phyloP scores from a whole-genome alignment of 2,113 vertebrate species.

The Cyanistes caeruleus region DNA sequence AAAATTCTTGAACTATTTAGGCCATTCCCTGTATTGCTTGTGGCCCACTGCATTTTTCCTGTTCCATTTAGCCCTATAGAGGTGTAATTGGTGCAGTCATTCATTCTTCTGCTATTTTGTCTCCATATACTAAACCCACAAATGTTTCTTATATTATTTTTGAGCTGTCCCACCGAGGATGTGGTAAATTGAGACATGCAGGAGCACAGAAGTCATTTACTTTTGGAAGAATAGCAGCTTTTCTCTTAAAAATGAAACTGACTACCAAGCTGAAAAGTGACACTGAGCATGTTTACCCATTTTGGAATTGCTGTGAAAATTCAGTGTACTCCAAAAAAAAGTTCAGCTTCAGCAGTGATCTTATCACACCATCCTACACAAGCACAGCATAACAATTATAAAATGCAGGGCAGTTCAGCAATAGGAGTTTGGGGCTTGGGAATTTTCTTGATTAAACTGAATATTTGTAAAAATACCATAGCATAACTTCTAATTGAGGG shows the following conservation, averaged over 20 bases:
- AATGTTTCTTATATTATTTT: slow-evolving; percentile 2
- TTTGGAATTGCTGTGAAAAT: background rate
- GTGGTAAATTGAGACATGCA: background rate
- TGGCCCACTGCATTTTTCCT: background rate
- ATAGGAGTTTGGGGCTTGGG: background rate
- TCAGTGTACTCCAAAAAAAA: background rate
- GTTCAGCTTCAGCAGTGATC: background rate
- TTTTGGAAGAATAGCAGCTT: background rate
- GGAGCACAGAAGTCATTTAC: background rate
- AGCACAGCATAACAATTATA: background rate
- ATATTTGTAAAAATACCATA: background rate
- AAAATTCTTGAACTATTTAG: background rate
- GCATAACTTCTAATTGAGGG: background rate
- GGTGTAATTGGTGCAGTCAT: background rate
- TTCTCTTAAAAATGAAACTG: background rate
- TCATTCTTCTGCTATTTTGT: background rate
- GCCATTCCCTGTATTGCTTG: background rate
- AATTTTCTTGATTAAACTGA: background rate
- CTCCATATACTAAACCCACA: background rate
- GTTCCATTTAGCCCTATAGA: background rate
- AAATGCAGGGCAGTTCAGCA: background rate
- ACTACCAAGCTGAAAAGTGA: background rate
- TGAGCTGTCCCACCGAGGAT: background rate
- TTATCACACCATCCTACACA: background rate
- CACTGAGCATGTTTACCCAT: background rate